Evolutionary conservation across 2,888 invertebrate species (phyloP).

Genomic region (Villa cingulata): DNA sequence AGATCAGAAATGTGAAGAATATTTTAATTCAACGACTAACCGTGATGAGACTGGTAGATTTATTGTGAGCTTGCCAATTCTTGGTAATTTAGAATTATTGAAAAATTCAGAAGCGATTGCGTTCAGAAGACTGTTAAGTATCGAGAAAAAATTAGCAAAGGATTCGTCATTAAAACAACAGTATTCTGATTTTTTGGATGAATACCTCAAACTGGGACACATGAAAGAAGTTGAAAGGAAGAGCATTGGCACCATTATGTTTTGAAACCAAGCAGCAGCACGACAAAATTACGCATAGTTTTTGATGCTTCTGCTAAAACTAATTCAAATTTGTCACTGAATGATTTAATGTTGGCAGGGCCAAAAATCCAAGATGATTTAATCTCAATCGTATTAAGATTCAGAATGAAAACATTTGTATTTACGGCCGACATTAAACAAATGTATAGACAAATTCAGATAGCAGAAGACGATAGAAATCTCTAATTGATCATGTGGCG

Average conservation of each 20-base stretch:
- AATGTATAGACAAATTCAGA: not conserved
- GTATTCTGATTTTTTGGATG: no score
- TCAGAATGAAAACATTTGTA: not conserved
- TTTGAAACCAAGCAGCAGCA: not conserved
- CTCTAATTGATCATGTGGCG: not conserved
- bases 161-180: no score
- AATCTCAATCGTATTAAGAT: not conserved
- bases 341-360: not conserved
- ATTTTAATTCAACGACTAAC: not conserved
- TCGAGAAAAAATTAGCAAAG: no score
- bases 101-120: no score
- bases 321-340: not conserved
- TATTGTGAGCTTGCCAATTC: no score
- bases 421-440: not conserved
- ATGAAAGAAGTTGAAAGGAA: no score
- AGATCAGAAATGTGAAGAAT: conserved; percentile 26
- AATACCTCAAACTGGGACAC: no score
- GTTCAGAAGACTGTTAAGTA: no score
- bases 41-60: no score
- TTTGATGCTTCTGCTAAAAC: not conserved
- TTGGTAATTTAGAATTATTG: no score
- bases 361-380: not conserved
- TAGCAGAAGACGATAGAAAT: not conserved
- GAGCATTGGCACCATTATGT: not conserved
- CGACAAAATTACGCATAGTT: not conserved